Conservation (phyloP, 2,888 invertebrate genomes). For the Athalia rosae region DNA sequence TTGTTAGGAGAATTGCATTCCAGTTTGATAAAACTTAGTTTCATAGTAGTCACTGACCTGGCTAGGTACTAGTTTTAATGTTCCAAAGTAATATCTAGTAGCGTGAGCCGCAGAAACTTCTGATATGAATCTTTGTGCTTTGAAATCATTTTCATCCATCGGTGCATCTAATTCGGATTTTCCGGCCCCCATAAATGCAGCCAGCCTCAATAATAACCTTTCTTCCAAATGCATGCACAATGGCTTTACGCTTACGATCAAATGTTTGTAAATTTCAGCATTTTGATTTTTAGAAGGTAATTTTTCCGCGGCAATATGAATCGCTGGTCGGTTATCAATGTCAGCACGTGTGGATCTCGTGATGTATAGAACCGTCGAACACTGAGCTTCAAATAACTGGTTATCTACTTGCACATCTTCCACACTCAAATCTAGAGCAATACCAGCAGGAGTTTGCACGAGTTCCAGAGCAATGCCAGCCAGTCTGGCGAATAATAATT, state of each 20-base stretch:
- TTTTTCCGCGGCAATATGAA: slow-evolving; percentile 87
- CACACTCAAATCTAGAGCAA: slow-evolving; percentile 83
- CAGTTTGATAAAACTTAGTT: neutral
- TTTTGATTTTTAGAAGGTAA: slow-evolving; percentile 81
- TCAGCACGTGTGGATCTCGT: slow-evolving; percentile 75
- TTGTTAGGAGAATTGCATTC: neutral
- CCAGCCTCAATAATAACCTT: slow-evolving; percentile 83
- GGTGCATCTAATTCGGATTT: slow-evolving; percentile 77
- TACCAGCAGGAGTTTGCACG: slow-evolving; percentile 75
- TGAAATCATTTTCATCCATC: slow-evolving; percentile 86
- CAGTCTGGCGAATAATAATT: slow-evolving; percentile 85
- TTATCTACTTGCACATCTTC: slow-evolving; percentile 82
- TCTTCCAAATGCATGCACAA: slow-evolving; percentile 93
- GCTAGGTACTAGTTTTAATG: slow-evolving; percentile 85
- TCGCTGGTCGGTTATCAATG: slow-evolving; percentile 80
- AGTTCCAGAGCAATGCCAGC: slow-evolving; percentile 80
- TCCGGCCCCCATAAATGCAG: slow-evolving; percentile 78
- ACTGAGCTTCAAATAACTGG: slow-evolving; percentile 89
- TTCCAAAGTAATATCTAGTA: slow-evolving; percentile 91
- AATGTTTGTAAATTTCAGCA: slow-evolving; percentile 91
- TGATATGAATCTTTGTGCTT: slow-evolving; percentile 85
- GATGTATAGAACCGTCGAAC: slow-evolving; percentile 89
- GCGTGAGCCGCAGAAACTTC: slow-evolving; percentile 88
- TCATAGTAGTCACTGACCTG: slow-evolving; percentile 75
- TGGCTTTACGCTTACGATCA: slow-evolving; percentile 88